phyloP scores from a whole-genome alignment of 2,888 invertebrate species.

The Lasioglossum vierecki region DNA sequence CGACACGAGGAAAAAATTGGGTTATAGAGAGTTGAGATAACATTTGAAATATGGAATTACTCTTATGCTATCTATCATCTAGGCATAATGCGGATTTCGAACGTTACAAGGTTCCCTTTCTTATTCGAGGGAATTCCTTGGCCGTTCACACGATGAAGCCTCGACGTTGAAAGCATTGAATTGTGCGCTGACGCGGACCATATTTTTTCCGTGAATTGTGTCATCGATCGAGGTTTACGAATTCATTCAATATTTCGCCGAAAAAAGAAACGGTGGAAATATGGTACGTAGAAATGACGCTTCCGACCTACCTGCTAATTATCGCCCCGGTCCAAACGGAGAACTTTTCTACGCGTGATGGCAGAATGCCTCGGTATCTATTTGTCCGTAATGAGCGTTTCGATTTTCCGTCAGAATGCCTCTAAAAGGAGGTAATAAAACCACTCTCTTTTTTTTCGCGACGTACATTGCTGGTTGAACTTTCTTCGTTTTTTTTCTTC shows the following conservation, averaged over 20 bases:
- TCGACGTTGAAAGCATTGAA: slow-evolving; percentile 25
- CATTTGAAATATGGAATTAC: slow-evolving; percentile 7
- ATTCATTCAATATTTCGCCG: slow-evolving; percentile 48
- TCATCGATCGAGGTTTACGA: slow-evolving; percentile 58
- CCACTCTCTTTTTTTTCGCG: slow-evolving; percentile 4
- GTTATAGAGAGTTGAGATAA: background rate
- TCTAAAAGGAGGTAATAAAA: slow-evolving; percentile 56
- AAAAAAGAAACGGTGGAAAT: slow-evolving; percentile 8
- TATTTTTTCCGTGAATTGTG: slow-evolving; percentile 45
- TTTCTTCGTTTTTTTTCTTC: slow-evolving; percentile 4
- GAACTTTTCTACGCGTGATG: slow-evolving; percentile 49
- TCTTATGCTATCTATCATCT: slow-evolving; percentile 1
- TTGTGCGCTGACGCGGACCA: slow-evolving; percentile 23
- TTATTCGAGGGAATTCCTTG: slow-evolving; percentile 13
- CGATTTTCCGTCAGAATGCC: slow-evolving; percentile 72
- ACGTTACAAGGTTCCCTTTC: background rate
- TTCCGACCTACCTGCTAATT: slow-evolving; percentile 54
- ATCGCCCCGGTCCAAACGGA: slow-evolving; percentile 32
- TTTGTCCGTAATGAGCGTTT: slow-evolving; percentile 72
- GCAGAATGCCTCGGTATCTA: slow-evolving; percentile 58
- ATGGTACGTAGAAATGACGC: slow-evolving; percentile 29
- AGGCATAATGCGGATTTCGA: background rate
- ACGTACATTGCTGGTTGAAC: slow-evolving; percentile 6
- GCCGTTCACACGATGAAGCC: slow-evolving; percentile 1
- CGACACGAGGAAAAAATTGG: background rate